phyloP scores from a whole-genome alignment of 37 sponge, comb jelly and placozoan species.

The Oscarella lobularis region DNA sequence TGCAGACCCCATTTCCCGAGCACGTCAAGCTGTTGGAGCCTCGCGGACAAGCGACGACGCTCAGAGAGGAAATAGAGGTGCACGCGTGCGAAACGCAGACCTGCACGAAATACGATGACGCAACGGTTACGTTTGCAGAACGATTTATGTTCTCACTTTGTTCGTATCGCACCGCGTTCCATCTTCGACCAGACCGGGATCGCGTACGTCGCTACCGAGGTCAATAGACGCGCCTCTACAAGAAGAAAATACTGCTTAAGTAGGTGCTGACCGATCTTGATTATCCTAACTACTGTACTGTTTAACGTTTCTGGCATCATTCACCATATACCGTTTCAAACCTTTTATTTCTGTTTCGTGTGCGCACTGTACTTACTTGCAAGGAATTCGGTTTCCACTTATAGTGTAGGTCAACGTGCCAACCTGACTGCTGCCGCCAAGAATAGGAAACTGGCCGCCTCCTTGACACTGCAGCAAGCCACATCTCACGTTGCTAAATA shows the following conservation, averaged over 20 bases:
- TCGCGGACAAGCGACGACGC: background rate
- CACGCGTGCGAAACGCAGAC: background rate
- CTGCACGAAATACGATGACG: too few relatives aligned
- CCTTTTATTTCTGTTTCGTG: too few relatives aligned
- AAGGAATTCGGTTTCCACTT: background rate
- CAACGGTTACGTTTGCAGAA: too few relatives aligned
- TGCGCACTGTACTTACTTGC: background rate
- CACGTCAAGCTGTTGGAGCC: background rate
- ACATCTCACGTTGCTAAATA: constrained; percentile 7
- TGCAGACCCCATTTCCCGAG: constrained; percentile 2
- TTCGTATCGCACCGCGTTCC: constrained; percentile 13
- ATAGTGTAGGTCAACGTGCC: background rate
- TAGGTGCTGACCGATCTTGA: too few relatives aligned
- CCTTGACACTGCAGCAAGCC: constrained; percentile 11
- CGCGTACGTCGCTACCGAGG: constrained; percentile 21
- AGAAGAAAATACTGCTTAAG: too few relatives aligned
- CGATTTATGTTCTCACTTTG: background rate
- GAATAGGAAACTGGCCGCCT: background rate
- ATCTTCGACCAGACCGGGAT: constrained; percentile 25
- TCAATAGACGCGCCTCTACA: constrained; percentile 19
- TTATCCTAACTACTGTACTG: too few relatives aligned
- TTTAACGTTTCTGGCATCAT: too few relatives aligned
- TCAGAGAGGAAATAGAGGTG: background rate
- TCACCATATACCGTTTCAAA: too few relatives aligned
- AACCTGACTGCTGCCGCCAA: background rate